Percentiles rank a stretch among this genome's conserved stretches.
Conservation (phyloP, 2,888 invertebrate genomes). For the Rhingia campestris region DNA sequence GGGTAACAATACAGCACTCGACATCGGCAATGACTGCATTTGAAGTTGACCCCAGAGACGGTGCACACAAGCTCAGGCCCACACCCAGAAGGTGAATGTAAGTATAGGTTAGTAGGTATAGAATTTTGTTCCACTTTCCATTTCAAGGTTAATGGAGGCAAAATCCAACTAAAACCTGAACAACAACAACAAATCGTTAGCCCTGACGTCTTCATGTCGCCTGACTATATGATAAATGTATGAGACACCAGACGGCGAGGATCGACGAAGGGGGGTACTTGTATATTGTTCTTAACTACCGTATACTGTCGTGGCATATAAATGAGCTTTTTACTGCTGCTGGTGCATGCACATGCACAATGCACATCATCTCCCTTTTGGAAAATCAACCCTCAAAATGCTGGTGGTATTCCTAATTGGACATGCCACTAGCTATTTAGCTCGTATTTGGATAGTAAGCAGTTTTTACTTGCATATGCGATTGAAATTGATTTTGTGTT, state of each 20-base stretch:
- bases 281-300: constrained; percentile 20
- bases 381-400: constrained; percentile 18
- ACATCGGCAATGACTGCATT: constrained; percentile 44
- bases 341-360: constrained; percentile 14
- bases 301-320: constrained; percentile 46
- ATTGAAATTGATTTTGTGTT: constrained; percentile 14
- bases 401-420: constrained; percentile 23
- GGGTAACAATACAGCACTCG: background rate
- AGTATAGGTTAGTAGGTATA: constrained; percentile 23
- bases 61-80: constrained; percentile 18
- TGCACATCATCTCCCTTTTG: background rate
- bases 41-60: constrained; percentile 56
- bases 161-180: constrained; percentile 45
- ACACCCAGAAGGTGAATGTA: background rate
- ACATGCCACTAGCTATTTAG: constrained; percentile 20
- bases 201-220: constrained; percentile 27
- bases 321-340: constrained; percentile 50
- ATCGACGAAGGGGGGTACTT: background rate
- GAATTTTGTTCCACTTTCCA: constrained; percentile 67
- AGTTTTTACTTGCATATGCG: constrained; percentile 10
- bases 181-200: constrained; percentile 16
- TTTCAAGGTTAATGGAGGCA: constrained; percentile 69
- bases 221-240: constrained; percentile 59
- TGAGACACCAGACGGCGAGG: constrained; percentile 42
- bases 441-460: constrained; percentile 40